Base-by-base conservation (phyloP, 2,888 invertebrate species). In the Lasioglossum leucozonium region DNA sequence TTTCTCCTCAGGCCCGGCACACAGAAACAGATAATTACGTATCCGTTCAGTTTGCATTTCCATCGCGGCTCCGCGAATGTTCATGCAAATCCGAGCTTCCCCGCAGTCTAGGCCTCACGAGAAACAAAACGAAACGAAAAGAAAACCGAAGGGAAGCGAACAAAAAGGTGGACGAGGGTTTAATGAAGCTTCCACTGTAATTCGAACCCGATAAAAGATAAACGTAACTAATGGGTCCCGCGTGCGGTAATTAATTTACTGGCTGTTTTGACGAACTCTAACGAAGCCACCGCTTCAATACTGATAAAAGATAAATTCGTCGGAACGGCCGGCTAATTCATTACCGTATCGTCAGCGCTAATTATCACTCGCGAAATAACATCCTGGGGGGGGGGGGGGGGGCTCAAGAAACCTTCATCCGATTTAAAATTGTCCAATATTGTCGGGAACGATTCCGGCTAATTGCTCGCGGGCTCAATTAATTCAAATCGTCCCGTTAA, bases 1-100 rank as follows among this genome's bases (percentile, higher is more conserved):
- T 67, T 67, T 67, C 67, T 67, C 67, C 67, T 18, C 34, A n/a
- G 22, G 34, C 67, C 4, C 30, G 65, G 30, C 37, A n/a, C 67
- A 40, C 40, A 37, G 67, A 40, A 67, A 72, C 42, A 30, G 72
- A 30, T 72, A 72, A 72, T 67, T 67, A 67, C 34, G 67, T 67
- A 37, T 65, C 67, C 37, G 37, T 67, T 40, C 67, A 11, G 37
- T 22, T 37, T 37, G 67, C 37, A 37, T 67, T 40, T 34, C 37
- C 37, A 37, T 40, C 22, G 22, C 2, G 22, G n/a, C n/a, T n/a
- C 22, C 37, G 67, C 34, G 67, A 37, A 67, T 37, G 37, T 22
- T 67, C 37, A 67, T 40, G 37, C 37, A 37, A 67, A 37, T n/a
- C 34, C 22, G 34, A 18, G 18, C 34, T 34, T 65, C 65, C 65